These are phyloP conservation scores for Reticulitermes lucifugus DNA, from an alignment of 2,888 invertebrate species.

Conservation along the genomic window DNA sequence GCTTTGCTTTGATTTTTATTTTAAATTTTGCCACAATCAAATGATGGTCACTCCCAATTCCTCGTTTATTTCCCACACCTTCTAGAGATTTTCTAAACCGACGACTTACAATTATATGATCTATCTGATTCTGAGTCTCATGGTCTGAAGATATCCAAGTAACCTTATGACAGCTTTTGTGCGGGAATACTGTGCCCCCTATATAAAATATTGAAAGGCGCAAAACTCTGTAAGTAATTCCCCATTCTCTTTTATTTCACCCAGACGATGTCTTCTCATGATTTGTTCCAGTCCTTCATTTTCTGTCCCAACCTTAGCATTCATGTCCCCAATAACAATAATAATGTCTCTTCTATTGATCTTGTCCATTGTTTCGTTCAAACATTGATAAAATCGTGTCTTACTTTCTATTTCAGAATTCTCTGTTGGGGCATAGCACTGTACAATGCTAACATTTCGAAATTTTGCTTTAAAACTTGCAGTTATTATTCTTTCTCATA, in stretches of 20 bases:
- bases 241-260: background rate
- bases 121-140: background rate
- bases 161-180: background rate
- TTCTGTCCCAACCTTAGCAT: background rate
- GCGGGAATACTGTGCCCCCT: background rate
- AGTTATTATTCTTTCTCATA: background rate
- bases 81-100: background rate
- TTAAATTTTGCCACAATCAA: background rate
- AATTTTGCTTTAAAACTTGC: background rate
- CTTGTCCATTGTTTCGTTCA: background rate
- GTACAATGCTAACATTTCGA: background rate
- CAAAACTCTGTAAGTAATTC: background rate
- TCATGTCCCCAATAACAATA: background rate
- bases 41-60: background rate
- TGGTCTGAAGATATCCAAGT: background rate
- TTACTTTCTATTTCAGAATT: too few relatives aligned
- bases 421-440: background rate
- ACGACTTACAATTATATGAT: background rate
- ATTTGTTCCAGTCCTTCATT: constrained; percentile 24
- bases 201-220: background rate
- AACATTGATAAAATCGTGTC: too few relatives aligned
- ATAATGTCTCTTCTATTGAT: background rate
- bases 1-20: background rate
- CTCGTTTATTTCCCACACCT: background rate
- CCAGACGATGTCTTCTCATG: background rate